Evolutionary conservation across 92 coral and sea anemone genomes (phyloP), one percentile per base, ranked within the genome.

Genomic region (Ricordea florida): DNA sequence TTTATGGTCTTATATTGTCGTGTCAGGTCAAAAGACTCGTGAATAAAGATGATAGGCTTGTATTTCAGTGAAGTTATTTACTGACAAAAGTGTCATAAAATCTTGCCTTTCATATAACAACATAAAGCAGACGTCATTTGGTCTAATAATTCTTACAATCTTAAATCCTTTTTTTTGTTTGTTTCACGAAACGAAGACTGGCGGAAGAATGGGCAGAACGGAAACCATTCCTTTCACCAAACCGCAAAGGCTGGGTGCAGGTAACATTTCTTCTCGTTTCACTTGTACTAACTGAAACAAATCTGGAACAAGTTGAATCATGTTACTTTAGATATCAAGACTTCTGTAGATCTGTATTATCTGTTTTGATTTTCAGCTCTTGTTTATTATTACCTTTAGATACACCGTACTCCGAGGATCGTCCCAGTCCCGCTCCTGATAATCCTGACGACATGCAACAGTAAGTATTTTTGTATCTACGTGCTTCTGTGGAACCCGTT

Each of bases 351-450:
- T 16, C 33, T 10, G 10, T 26, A 8, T 13, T 4, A 16, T 64
- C 1, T 38, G 33, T 23, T 36, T 1, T 17, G 16, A 11, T 29
- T 20, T 2, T 6, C 3, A n/a, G 17, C 6, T 27, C 8, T 28
- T 29, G 23, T 22, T 68, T n/a, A 3, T 0, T 41, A 18, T n/a
- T 37, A 29, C 43, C 24, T 22, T 23, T 11, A 87, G 96, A 82
- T 48, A 63, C 96, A 20, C 87, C 92, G 2, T 90, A 82, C 64
- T 71, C 76, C 4, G 96, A 90, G 57, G 96, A 90, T 46, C 89
- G 92, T 8, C 80, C 83, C 15, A 71, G 90, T 1, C 92, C 96
- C 29, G 72, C 64, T 22, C 92, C 87, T 26, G 71, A 26, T 7
- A 10, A 21, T 28, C 74, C 25, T 46, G 64, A 44, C 36, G 43